phyloP scores from a whole-genome alignment of 2,113 vertebrate species.

The Coptodon rendalli region DNA sequence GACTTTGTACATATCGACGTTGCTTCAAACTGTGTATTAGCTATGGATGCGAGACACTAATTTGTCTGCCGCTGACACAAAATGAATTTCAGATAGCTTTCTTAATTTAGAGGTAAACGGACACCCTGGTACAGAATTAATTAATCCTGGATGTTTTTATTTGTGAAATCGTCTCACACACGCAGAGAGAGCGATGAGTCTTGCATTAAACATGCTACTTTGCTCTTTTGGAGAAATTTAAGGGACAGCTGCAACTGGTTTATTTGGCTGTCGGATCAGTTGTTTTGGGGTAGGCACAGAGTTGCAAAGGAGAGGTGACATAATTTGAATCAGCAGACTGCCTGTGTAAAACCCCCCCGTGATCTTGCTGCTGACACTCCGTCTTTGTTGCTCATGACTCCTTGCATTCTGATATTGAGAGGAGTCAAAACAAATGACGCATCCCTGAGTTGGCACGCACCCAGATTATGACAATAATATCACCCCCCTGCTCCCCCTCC shows the following conservation, averaged over 20 bases:
- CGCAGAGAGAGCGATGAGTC: slow-evolving; percentile 9
- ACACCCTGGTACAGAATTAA: slow-evolving; percentile 23
- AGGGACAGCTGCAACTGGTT: background rate
- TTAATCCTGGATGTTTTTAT: slow-evolving; percentile 12
- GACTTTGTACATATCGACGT: background rate
- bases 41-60: slow-evolving; percentile 3
- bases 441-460: background rate
- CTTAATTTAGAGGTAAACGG: slow-evolving; percentile 28
- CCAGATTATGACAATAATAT: slow-evolving; percentile 31
- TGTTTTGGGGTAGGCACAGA: background rate
- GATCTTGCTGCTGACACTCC: background rate
- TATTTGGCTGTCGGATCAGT: background rate
- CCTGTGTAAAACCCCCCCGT: background rate
- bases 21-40: slow-evolving; percentile 37
- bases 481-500: background rate
- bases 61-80: slow-evolving; percentile 23
- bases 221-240: background rate
- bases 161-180: slow-evolving; percentile 4
- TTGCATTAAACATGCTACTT: background rate
- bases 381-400: background rate
- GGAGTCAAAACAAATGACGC: background rate
- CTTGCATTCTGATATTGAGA: background rate
- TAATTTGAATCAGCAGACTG: background rate
- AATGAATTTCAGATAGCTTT: slow-evolving; percentile 21
- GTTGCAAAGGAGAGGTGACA: background rate